phyloP scores from a whole-genome alignment of 2,113 vertebrate species.

The Motacilla alba region DNA sequence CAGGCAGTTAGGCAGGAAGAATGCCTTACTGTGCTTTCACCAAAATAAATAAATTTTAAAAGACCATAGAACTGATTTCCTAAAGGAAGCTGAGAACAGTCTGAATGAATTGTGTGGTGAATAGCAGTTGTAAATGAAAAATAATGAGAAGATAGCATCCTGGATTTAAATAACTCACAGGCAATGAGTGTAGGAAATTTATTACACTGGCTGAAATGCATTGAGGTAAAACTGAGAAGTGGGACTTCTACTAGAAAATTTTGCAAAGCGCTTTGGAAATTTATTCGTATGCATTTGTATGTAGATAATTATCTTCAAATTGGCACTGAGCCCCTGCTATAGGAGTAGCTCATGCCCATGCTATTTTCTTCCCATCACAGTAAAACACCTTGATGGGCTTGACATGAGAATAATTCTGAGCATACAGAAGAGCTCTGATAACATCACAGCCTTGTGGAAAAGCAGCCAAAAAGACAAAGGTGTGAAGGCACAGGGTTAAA shows the following conservation, averaged over 20 bases:
- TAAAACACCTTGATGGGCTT: background rate
- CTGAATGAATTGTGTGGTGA: background rate
- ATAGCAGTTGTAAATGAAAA: background rate
- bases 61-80: background rate
- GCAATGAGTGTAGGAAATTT: background rate
- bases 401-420: background rate
- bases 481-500: background rate
- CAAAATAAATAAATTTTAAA: background rate
- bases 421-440: background rate
- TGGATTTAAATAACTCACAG: background rate
- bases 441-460: background rate
- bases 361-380: background rate
- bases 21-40: background rate
- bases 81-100: background rate
- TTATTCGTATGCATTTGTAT: background rate
- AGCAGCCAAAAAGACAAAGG: background rate
- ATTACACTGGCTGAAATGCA: background rate
- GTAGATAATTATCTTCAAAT: background rate
- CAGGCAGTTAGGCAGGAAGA: background rate
- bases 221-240: background rate
- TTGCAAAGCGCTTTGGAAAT: background rate
- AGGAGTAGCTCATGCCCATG: background rate
- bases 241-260: background rate
- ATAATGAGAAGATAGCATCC: background rate
- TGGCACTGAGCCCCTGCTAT: background rate